Evolutionary conservation across 2,888 invertebrate species (phyloP).

Genomic region (Caenorhabditis sp.): DNA sequence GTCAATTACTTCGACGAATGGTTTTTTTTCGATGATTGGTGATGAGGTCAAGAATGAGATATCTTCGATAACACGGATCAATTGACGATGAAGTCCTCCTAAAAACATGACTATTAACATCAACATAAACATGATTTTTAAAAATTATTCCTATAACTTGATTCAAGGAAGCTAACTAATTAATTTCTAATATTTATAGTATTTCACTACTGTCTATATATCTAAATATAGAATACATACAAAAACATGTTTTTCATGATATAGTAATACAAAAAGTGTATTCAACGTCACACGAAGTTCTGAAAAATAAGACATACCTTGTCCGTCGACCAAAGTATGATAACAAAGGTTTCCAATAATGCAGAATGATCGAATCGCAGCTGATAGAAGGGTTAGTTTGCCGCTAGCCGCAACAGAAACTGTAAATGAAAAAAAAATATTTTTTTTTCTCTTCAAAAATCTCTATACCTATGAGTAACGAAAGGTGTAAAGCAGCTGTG

Average conservation of each 20-base stretch:
- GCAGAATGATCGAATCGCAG: background rate
- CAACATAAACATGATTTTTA: background rate
- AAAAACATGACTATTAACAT: background rate
- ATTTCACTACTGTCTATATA: too few species aligned
- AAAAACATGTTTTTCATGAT: too few species aligned
- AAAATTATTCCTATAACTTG: background rate
- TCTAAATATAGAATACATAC: too few species aligned
- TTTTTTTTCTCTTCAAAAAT: too few species aligned
- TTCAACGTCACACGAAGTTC: too few species aligned
- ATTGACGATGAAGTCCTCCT: slow-evolving; percentile 39
- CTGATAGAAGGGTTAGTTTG: slow-evolving; percentile 7
- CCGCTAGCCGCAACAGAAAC: slow-evolving; percentile 20
- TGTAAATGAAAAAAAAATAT: slow-evolving; percentile 14
- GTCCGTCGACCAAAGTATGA: slow-evolving; percentile 43
- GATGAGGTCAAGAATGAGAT: slow-evolving; percentile 17
- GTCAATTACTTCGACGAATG: slow-evolving; percentile 12
- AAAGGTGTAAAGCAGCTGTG: slow-evolving; percentile 31
- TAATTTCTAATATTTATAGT: too few species aligned
- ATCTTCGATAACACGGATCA: slow-evolving; percentile 36
- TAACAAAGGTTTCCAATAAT: slow-evolving; percentile 43
- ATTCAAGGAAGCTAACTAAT: too few species aligned
- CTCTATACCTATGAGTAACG: slow-evolving; percentile 36
- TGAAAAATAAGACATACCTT: too few species aligned
- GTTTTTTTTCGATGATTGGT: slow-evolving; percentile 26
- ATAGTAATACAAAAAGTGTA: too few species aligned